Conservation (phyloP, 2,113 vertebrate species). For the Bujurquina vittata region DNA sequence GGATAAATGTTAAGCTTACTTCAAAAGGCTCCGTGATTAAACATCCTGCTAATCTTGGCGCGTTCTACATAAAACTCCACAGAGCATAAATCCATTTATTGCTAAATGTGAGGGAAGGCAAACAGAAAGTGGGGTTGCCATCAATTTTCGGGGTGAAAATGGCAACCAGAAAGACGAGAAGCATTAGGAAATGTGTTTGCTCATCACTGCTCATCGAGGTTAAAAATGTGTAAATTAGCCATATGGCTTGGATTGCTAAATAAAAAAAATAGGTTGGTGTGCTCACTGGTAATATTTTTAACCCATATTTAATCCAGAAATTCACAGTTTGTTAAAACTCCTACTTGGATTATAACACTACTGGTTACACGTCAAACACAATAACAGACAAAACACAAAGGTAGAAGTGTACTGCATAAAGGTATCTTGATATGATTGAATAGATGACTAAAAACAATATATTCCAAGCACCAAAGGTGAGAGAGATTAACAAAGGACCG, state of each 20-base stretch:
- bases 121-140: slow-evolving; percentile 5
- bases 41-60: slow-evolving; percentile 65
- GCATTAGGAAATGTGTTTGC: slow-evolving; percentile 1
- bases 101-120: slow-evolving; percentile 23
- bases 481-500: slow-evolving; percentile 2
- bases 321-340: background rate
- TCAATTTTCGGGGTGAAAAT: slow-evolving; percentile 34
- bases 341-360: background rate
- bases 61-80: slow-evolving; percentile 51
- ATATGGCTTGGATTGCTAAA: background rate
- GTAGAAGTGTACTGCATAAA: background rate
- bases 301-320: background rate
- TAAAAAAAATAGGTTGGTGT: background rate
- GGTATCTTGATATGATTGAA: background rate
- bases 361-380: background rate
- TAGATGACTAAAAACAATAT: slow-evolving; percentile 12
- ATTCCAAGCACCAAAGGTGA: background rate
- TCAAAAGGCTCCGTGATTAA: slow-evolving; percentile 69
- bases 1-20: slow-evolving; percentile 64
- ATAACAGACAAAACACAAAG: background rate
- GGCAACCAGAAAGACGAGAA: slow-evolving; percentile 1
- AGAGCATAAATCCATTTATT: slow-evolving; percentile 58
- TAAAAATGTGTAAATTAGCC: slow-evolving; percentile 39
- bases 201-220: background rate
- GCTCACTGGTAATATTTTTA: background rate